Percentiles rank a stretch among this genome's conserved stretches.
These are phyloP conservation scores for Diachasmimorpha longicaudata DNA, from an alignment of 1,140 invertebrate species.

Conservation along the genomic window DNA sequence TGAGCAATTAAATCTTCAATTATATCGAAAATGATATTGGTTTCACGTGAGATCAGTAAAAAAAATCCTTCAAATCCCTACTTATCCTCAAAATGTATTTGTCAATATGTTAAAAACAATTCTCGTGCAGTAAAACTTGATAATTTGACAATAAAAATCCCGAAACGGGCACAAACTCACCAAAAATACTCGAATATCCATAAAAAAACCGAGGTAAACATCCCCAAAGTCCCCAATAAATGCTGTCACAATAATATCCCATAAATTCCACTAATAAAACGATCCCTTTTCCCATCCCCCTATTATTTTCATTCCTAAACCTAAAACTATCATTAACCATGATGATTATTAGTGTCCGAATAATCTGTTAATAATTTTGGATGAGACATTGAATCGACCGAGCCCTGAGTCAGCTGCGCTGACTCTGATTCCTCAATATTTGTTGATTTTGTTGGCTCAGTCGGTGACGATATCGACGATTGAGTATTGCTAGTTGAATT, in stretches of 20 bases:
- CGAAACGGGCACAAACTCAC: too few species aligned
- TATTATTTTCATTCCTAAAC: not conserved
- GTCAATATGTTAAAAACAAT: too few species aligned
- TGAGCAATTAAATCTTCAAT: too few species aligned
- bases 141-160: too few species aligned
- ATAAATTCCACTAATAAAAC: conserved; percentile 33
- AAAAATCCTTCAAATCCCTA: too few species aligned
- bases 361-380: conserved; percentile 40
- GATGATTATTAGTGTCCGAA: conserved; percentile 44
- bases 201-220: not conserved
- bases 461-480: conserved; percentile 55
- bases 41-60: too few species aligned
- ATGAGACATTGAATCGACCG: conserved; percentile 34
- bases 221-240: too few species aligned
- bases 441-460: conserved; percentile 54
- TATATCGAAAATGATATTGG: too few species aligned
- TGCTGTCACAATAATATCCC: conserved; percentile 36
- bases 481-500: conserved; percentile 47
- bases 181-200: not conserved
- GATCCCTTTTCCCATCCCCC: too few species aligned
- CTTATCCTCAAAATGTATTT: too few species aligned
- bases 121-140: too few species aligned
- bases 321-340: conserved; percentile 47
- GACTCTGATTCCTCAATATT: conserved; percentile 53
- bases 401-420: conserved; percentile 45